Evolutionary conservation across 2,888 invertebrate species (phyloP).

Genomic region (Amphiduros pacificus): DNA sequence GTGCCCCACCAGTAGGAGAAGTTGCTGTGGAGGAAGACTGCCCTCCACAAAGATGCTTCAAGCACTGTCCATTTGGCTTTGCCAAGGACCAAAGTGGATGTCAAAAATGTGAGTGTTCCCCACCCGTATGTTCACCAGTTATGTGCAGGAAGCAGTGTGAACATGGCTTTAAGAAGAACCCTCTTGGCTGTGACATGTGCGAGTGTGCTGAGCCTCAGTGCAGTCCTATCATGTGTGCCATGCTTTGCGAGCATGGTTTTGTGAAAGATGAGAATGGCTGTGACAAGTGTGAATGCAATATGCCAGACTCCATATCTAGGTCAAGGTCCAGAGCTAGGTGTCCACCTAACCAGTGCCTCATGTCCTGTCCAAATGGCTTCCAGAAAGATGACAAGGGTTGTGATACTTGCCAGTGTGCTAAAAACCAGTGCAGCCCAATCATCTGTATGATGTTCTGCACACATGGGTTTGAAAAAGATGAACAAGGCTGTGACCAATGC

Average conservation of each 20-base stretch:
- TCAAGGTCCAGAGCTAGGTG: constrained; percentile 1
- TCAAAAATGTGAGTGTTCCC: constrained; percentile 1
- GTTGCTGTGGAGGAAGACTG: neutral
- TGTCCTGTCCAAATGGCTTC: constrained; percentile 5
- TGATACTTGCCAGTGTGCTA: neutral
- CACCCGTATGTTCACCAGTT: neutral
- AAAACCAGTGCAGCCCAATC: neutral
- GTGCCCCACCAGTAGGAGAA: neutral
- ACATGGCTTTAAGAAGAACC: constrained; percentile 1
- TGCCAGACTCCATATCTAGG: no score
- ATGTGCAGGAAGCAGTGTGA: constrained; percentile 5
- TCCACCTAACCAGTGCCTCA: neutral
- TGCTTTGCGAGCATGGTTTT: constrained; percentile 5
- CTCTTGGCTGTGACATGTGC: constrained; percentile 6
- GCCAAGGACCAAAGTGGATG: constrained; percentile 20
- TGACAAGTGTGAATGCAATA: constrained; percentile 12
- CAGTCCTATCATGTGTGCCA: neutral
- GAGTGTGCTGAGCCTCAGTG: neutral
- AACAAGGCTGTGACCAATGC: constrained; percentile 13
- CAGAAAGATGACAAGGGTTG: constrained; percentile 7
- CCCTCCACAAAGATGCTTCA: neutral
- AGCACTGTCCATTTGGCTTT: constrained; percentile 19
- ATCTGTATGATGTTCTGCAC: constrained; percentile 20
- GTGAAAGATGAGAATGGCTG: constrained; percentile 10
- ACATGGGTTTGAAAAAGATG: constrained; percentile 17